Base-by-base conservation (phyloP, 2,888 invertebrate species). In the Sarcophaga variegata region DNA sequence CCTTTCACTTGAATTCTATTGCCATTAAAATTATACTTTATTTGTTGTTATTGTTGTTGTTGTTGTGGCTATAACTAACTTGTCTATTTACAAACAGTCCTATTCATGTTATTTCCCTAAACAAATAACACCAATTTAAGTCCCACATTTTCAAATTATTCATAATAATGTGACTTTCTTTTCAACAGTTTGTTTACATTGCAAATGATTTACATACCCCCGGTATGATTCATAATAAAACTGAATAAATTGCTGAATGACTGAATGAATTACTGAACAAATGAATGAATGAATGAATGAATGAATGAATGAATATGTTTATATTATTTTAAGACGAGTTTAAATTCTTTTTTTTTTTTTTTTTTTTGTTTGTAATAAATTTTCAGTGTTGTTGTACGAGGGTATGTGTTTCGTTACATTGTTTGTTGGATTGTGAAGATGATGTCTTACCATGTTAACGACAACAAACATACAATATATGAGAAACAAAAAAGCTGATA, bases 361-460 rank as follows among this genome's bases (percentile, higher is more conserved):
- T 20, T 20, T 22, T 22, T 66, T 63, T 27, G 27, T 8, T 10
- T 63, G 11, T 54, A 20, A 79, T 79, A 83, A 79, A 79, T 74
- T 69, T 63, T 74, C 67, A 79, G 74, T 83, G 63, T 37, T 62
- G 54, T 59, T 54, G 14, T 4, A 54, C 4, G 12, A 14, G 49
- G 11, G 14, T 14, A 49, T 49, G 49, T 37, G 37, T 37, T 37
- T 37, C 37, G 8, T 49, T 49, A 74, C 67, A 79, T 49, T 67
- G 54, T 74, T 78, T 63, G 54, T 78, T 67, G 54, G 62, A 37
- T 60, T 66, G 72, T 83, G 37, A 2, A 10, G 37, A 37, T 37
- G 37, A 37, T 78, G 66, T 72, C 62, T 54, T 67, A n/a, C 63
- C 72, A 45, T 45, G 45, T 79, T 74, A 76, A n/a, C 27, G 66